Conservation (phyloP, 2,888 invertebrate species). For the Agrochola litura region DNA sequence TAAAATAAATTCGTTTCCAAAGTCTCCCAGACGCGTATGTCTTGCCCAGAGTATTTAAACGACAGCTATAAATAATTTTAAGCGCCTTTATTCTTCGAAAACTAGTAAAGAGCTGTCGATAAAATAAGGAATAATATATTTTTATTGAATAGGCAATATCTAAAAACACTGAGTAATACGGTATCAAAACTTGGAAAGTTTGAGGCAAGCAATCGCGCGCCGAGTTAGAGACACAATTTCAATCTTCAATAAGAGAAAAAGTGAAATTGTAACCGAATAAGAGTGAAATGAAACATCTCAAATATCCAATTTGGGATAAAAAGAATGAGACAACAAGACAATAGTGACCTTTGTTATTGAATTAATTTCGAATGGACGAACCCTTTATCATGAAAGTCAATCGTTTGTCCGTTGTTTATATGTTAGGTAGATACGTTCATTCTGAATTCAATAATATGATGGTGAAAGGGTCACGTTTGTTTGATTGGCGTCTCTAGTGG, state of each 20-base stretch:
- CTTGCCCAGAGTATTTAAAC: conserved; percentile 44
- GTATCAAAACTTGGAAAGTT: conserved; percentile 60
- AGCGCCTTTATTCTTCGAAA: conserved; percentile 43
- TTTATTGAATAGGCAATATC: conserved; percentile 57
- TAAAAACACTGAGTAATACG: conserved; percentile 59
- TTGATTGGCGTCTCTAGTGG: conserved; percentile 66
- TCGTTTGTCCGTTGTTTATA: conserved; percentile 84
- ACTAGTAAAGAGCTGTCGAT: conserved; percentile 49
- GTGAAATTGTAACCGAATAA: conserved; percentile 51
- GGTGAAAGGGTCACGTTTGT: conserved; percentile 78
- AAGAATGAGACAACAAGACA: conserved; percentile 76
- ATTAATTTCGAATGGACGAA: conserved; percentile 83
- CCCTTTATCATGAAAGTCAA: conserved; percentile 83
- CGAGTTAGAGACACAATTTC: conserved; percentile 62
- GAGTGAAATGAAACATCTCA: conserved; percentile 54
- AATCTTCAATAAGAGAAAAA: conserved; percentile 59
- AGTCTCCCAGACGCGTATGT: conserved; percentile 31
- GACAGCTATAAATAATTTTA: conserved; percentile 51
- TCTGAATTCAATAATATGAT: conserved; percentile 83
- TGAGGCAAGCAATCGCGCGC: conserved; percentile 42
- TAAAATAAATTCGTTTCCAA: conserved; percentile 23
- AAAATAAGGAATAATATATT: conserved; percentile 58
- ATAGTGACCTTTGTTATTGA: conserved; percentile 83
- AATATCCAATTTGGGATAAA: conserved; percentile 63
- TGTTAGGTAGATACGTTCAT: conserved; percentile 76